Percentiles rank a stretch among this genome's conserved stretches.
Evolutionary conservation across 2,113 vertebrate genomes (phyloP).

Genomic region (Kobus ellipsiprymnus): DNA sequence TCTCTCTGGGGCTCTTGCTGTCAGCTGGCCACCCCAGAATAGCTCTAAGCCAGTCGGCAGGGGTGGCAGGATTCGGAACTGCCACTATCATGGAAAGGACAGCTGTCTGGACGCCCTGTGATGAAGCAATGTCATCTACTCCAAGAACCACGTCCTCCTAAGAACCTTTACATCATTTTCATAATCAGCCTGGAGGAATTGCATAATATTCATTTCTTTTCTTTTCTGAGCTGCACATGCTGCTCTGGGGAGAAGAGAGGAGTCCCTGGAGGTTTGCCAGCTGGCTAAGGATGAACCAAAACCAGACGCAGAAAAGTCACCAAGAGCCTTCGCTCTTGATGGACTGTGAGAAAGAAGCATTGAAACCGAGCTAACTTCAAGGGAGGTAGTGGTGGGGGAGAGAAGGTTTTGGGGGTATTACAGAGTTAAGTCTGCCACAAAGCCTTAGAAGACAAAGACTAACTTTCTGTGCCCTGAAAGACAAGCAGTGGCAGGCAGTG

Average conservation of each 20-base stretch:
- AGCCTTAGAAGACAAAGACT: constrained; percentile 39
- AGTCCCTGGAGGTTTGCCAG: constrained; percentile 42
- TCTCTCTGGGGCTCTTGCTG: not conserved
- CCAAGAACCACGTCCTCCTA: not conserved
- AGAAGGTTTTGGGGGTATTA: not conserved
- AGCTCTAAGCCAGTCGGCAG: not conserved
- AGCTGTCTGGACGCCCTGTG: not conserved
- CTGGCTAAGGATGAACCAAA: constrained; percentile 52
- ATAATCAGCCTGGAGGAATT: constrained; percentile 15
- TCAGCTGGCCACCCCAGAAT: constrained; percentile 51
- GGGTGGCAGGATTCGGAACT: not conserved
- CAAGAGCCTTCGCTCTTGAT: not conserved
- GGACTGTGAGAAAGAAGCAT: constrained; percentile 24
- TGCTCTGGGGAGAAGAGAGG: not conserved
- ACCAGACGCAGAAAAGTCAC: constrained; percentile 34
- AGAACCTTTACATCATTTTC: not conserved
- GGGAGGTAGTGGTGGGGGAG: not conserved
- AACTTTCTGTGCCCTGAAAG: not conserved
- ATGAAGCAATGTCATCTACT: not conserved
- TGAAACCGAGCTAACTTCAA: constrained; percentile 22
- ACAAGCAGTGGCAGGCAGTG: not conserved
- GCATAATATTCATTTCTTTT: not conserved
- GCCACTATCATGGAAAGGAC: not conserved
- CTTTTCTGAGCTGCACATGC: not conserved
- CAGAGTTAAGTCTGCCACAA: constrained; percentile 8